Base-by-base conservation (phyloP, 2,888 invertebrate genomes). In the Plebejus anna region DNA sequence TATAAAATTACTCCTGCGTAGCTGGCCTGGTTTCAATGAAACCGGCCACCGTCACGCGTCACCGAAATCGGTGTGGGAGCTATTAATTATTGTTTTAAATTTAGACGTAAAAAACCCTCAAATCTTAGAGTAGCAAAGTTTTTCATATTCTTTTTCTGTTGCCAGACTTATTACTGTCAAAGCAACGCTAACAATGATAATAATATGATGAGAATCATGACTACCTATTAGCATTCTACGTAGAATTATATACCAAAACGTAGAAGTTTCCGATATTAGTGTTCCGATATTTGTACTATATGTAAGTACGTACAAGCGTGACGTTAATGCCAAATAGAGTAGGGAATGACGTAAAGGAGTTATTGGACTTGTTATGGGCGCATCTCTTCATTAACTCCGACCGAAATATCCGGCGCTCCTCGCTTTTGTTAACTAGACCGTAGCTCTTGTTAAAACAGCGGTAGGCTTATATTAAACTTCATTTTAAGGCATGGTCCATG, bases 281-380 rank as follows among this genome's bases (percentile, higher is more conserved):
- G 66, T 36, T 66, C 32, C 2, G 32, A 32, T 32, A 32, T 32
- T 32, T 32, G 1, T 47, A 47, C 38, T 38, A 5, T 5, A 4
- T 38, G 5, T 42, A 42, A 2, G 51, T 51, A 51, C 13, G 51
- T 51, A 51, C 11, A 4, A 51, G 3, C 0, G 66, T 32, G 32
- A 32, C 66, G 66, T 13, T 3, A 66, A 66, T 66, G 4, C 32
- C 66, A 66, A 66, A 66, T 66, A 36, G 13, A 66, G 13, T 32
- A 16, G 32, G 4, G 11, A 32, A 5, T 66, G 66, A 66, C 66
- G 66, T 66, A 66, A 66, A 32, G 16, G 13, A 66, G 66, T 66
- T 36, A 66, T 66, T 32, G 66, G 66, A 13, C 66, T 32, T 66
- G 61, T 32, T 66, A 66, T 13, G 61, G 36, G 66, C 32, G 66